Evolutionary conservation across 2,113 vertebrate species (phyloP).

Genomic region (Anolis carolinensis): DNA sequence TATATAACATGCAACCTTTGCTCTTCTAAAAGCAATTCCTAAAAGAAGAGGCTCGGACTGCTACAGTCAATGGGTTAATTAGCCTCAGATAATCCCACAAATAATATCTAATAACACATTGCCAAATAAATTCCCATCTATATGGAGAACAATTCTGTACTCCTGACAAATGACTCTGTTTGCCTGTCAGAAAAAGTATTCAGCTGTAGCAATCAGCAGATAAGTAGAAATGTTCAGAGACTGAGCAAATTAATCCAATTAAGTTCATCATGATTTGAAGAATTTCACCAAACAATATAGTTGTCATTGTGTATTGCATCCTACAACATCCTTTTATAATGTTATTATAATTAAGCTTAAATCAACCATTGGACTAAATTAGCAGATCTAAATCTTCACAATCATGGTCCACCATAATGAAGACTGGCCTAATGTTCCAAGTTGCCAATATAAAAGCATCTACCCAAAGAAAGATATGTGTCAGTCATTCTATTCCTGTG

Average conservation of each 20-base stretch:
- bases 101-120: background rate
- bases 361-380: background rate
- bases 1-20: background rate
- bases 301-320: background rate
- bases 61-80: background rate
- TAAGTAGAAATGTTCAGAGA: background rate
- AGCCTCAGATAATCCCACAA: background rate
- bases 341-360: background rate
- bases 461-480: background rate
- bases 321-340: background rate
- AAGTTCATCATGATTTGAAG: slow-evolving; percentile 6
- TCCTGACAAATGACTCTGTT: background rate
- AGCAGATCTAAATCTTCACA: background rate
- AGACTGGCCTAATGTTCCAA: background rate
- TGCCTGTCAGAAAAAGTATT: slow-evolving; percentile 7
- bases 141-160: background rate
- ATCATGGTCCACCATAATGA: background rate
- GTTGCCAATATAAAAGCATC: background rate
- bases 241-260: slow-evolving; percentile 32
- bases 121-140: background rate
- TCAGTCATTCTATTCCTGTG: background rate
- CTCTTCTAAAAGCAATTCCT: background rate
- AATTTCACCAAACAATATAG: background rate
- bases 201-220: background rate
- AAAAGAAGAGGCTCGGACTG: background rate